Evolutionary conservation across 2,888 invertebrate genomes (phyloP).

Genomic region (Caenorhabditis sp.): DNA sequence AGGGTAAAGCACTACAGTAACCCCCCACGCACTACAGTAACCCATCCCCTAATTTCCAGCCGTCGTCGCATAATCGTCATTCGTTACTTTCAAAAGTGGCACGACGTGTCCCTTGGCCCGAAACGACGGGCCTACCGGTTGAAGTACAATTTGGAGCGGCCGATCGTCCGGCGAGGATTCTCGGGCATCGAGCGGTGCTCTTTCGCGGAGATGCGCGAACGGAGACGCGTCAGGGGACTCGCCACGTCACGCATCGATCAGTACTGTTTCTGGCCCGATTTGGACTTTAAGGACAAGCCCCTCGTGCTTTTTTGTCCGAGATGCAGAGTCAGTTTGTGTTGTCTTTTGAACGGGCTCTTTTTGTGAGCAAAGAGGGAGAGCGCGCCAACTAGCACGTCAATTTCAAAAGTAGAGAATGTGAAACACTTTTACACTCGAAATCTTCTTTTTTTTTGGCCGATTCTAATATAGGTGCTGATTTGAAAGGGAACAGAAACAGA

Average conservation of each 20-base stretch:
- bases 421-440: too few species aligned
- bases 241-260: slow-evolving; percentile 38
- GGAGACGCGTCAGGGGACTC: slow-evolving; percentile 35
- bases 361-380: too few species aligned
- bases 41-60: too few species aligned
- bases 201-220: slow-evolving; percentile 51
- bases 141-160: slow-evolving; percentile 53
- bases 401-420: too few species aligned
- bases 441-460: too few species aligned
- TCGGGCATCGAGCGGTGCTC: slow-evolving; percentile 58
- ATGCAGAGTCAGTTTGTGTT: slow-evolving; percentile 68
- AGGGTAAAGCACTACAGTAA: slow-evolving; percentile 58
- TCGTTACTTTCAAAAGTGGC: slow-evolving; percentile 71
- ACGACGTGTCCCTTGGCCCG: slow-evolving; percentile 28
- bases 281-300: slow-evolving; percentile 68
- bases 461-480: too few species aligned
- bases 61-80: slow-evolving; percentile 66
- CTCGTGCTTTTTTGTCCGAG: slow-evolving; percentile 71
- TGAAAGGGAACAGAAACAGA: too few species aligned
- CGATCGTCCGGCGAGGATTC: slow-evolving; percentile 64
- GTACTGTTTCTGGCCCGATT: slow-evolving; percentile 61
- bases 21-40: too few species aligned
- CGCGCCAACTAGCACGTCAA: too few species aligned
- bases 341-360: too few species aligned
- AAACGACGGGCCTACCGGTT: slow-evolving; percentile 27